These are phyloP conservation scores for Nerophis ophidion DNA, from an alignment of 2,113 vertebrate genomes.

Conservation along the genomic window DNA sequence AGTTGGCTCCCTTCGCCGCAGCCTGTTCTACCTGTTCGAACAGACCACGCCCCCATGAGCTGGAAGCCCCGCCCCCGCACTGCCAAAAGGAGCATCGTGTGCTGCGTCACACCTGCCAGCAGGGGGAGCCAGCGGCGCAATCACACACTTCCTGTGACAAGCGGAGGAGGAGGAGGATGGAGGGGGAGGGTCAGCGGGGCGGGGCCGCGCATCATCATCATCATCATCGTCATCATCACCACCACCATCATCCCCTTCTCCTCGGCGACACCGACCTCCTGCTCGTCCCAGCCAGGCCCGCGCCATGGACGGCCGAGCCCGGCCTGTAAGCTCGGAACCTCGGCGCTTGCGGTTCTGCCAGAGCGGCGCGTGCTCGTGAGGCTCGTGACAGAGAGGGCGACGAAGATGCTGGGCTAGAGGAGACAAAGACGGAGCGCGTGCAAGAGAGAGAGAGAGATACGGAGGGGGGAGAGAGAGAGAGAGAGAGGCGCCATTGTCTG, in stretches of 20 bases:
- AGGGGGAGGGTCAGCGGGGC: not conserved
- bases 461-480: not conserved
- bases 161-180: not conserved
- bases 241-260: no score
- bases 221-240: not conserved
- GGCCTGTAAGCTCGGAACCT: not conserved
- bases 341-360: not conserved
- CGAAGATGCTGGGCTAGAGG: not conserved
- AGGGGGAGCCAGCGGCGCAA: no score
- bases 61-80: no score
- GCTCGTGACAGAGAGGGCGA: not conserved
- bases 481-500: slow-evolving; percentile 1
- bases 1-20: not conserved
- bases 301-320: slow-evolving; percentile 1
- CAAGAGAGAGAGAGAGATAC: not conserved
- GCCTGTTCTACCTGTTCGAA: not conserved
- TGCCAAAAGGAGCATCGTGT: not conserved
- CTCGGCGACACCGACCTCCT: slow-evolving; percentile 3
- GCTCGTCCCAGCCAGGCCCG: not conserved
- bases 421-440: not conserved
- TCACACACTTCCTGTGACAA: no score
- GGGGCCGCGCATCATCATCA: not conserved
- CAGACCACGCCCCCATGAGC: not conserved
- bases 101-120: no score
- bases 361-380: no score